phyloP scores from a whole-genome alignment of 2,888 invertebrate genomes.

The Coremacera marginata region DNA sequence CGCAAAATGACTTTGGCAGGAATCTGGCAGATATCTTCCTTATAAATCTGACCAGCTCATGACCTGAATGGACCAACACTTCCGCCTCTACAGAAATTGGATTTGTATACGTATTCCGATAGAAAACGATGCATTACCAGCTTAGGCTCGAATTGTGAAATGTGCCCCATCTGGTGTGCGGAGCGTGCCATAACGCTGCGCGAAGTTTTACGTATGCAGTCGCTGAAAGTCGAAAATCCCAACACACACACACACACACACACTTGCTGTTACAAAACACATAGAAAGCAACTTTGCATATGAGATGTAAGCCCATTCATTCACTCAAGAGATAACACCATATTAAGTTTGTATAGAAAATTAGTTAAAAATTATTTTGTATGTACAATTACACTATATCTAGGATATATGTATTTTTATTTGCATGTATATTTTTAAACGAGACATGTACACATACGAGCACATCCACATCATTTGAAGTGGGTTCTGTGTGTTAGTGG shows the following conservation, averaged over 20 bases:
- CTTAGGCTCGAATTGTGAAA: no score
- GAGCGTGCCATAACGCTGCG: conserved; percentile 5
- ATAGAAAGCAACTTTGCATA: conserved; percentile 41
- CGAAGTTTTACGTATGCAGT: conserved; percentile 10
- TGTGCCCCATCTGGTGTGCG: conserved; percentile 8
- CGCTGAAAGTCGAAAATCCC: background rate
- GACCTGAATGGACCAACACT: no score
- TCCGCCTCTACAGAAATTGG: no score
- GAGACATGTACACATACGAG: conserved; percentile 34
- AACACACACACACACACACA: conserved; percentile 2
- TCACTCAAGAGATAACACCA: conserved; percentile 23
- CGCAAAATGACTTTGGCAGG: no score
- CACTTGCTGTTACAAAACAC: conserved; percentile 8
- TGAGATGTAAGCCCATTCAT: conserved; percentile 37
- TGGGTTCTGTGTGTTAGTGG: conserved; percentile 57
- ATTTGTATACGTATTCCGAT: no score
- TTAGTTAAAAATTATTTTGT: conserved; percentile 66
- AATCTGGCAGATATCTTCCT: no score
- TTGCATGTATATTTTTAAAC: conserved; percentile 38
- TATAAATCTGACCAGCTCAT: no score
- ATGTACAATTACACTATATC: conserved; percentile 48
- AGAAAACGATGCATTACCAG: no score
- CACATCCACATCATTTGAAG: conserved; percentile 44
- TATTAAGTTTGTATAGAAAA: conserved; percentile 67
- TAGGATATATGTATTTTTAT: conserved; percentile 34